These are phyloP conservation scores for Chromis chromis DNA, from an alignment of 2,797 vertebrate species.

Conservation along the genomic window DNA sequence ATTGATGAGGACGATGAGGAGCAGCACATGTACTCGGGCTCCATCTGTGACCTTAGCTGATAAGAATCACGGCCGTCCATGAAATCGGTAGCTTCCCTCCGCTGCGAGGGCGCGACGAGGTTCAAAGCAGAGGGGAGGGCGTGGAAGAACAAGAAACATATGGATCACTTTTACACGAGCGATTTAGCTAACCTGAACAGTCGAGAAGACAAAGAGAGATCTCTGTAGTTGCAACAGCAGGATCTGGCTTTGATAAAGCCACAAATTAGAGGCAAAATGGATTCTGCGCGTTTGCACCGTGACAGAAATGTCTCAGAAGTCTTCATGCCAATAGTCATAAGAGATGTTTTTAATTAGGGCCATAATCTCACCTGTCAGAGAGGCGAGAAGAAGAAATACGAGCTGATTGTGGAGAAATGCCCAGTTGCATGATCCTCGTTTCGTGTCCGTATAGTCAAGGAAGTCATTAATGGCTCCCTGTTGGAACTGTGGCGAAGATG, in stretches of 20 bases:
- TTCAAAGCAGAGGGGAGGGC: not conserved
- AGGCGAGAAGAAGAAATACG: not conserved
- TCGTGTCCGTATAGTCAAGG: not conserved
- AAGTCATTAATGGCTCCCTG: conserved; percentile 3
- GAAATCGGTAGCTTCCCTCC: conserved; percentile 49
- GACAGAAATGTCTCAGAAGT: conserved; percentile 18
- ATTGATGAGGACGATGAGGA: conserved; percentile 54
- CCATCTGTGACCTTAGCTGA: conserved; percentile 59
- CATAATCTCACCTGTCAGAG: not conserved
- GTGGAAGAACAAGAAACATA: not conserved
- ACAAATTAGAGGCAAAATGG: not conserved
- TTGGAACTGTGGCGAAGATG: not conserved
- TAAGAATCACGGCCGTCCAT: conserved; percentile 43
- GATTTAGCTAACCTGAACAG: conserved; percentile 11
- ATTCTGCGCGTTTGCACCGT: conserved; percentile 3
- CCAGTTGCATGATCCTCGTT: conserved; percentile 5
- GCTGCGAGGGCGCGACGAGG: conserved; percentile 10
- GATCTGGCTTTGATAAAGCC: not conserved
- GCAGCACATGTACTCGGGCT: conserved; percentile 23
- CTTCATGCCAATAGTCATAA: conserved; percentile 14
- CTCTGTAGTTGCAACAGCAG: not conserved
- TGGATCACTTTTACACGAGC: conserved; percentile 41
- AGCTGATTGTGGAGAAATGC: not conserved
- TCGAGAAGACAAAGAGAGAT: not conserved
- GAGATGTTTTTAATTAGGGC: not conserved